phyloP scores from a whole-genome alignment of 2,797 vertebrate species.

The Graptemys geographica region DNA sequence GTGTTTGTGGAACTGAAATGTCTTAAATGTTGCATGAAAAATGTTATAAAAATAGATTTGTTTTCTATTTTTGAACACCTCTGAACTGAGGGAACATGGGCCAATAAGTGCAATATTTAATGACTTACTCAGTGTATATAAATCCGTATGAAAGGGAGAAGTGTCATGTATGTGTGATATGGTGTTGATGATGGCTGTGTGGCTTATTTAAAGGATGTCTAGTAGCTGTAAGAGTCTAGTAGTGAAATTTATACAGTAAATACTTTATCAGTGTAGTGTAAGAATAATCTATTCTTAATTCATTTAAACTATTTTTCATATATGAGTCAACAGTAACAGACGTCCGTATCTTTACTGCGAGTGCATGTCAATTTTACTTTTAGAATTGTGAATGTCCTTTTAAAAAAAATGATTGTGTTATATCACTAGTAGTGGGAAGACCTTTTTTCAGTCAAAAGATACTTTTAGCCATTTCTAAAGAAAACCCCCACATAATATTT shows the following conservation, averaged over 20 bases:
- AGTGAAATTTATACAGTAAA: slow-evolving; percentile 74
- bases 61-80: slow-evolving; percentile 92
- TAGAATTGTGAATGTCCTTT: slow-evolving; percentile 64
- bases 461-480: slow-evolving; percentile 16
- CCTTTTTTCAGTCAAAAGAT: slow-evolving; percentile 32
- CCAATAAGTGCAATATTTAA: slow-evolving; percentile 99
- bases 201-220: slow-evolving; percentile 74
- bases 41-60: slow-evolving; percentile 82
- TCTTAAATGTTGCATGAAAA: slow-evolving; percentile 87
- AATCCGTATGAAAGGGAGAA: slow-evolving; percentile 84
- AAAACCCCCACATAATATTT: background rate
- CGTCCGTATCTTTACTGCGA: slow-evolving; percentile 69
- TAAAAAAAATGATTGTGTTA: slow-evolving; percentile 39
- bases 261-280: slow-evolving; percentile 71
- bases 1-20: slow-evolving; percentile 80
- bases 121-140: slow-evolving; percentile 94
- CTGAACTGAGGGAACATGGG: slow-evolving; percentile 93
- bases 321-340: slow-evolving; percentile 62
- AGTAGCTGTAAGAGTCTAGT: slow-evolving; percentile 72
- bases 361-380: slow-evolving; percentile 78
- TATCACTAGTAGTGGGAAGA: slow-evolving; percentile 26
- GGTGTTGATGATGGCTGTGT: slow-evolving; percentile 77
- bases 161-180: slow-evolving; percentile 75
- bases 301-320: slow-evolving; percentile 70
- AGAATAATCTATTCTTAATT: slow-evolving; percentile 74